Evolutionary conservation across 2,888 invertebrate species (phyloP).

Genomic region (Drosophila gaucha): DNA sequence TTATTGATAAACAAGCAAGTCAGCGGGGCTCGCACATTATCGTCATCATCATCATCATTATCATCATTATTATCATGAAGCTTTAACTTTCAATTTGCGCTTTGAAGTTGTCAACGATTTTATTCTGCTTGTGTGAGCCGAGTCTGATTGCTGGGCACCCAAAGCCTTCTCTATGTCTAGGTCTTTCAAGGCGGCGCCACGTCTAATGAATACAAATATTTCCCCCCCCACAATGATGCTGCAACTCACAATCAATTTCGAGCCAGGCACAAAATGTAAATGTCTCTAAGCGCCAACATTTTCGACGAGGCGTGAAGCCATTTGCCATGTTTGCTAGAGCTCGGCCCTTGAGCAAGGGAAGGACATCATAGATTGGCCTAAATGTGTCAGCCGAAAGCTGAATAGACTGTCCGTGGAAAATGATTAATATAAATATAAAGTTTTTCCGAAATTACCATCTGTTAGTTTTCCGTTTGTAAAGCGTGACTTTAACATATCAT

Average conservation of each 20-base stretch:
- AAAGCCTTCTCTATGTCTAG: not conserved
- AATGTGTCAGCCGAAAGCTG: no score
- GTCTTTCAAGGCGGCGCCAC: slow-evolving; percentile 19
- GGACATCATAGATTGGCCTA: slow-evolving; percentile 6
- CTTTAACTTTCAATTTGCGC: slow-evolving; percentile 50
- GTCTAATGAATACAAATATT: slow-evolving; percentile 58
- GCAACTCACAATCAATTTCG: slow-evolving; percentile 39
- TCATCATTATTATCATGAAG: slow-evolving; percentile 3
- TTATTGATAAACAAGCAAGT: not conserved
- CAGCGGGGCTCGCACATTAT: not conserved
- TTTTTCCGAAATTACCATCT: slow-evolving; percentile 4
- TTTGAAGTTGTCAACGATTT: slow-evolving; percentile 58
- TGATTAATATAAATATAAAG: slow-evolving; percentile 20
- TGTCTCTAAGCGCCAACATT: slow-evolving; percentile 56
- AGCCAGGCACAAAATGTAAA: slow-evolving; percentile 47
- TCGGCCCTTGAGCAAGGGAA: not conserved
- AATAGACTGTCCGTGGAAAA: slow-evolving; percentile 14
- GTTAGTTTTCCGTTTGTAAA: not conserved
- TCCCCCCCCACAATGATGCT: slow-evolving; percentile 6
- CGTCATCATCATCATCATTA: slow-evolving; percentile 8
- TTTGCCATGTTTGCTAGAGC: slow-evolving; percentile 25
- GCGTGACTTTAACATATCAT: slow-evolving; percentile 3
- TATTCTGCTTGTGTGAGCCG: slow-evolving; percentile 21
- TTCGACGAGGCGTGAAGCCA: slow-evolving; percentile 56
- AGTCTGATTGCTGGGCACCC: slow-evolving; percentile 29